A percentile compares a stretch with the other conserved stretches of the same genome.
These are phyloP conservation scores for Coregonus sp. DNA, from an alignment of 2,797 vertebrate genomes.

Conservation along the genomic window DNA sequence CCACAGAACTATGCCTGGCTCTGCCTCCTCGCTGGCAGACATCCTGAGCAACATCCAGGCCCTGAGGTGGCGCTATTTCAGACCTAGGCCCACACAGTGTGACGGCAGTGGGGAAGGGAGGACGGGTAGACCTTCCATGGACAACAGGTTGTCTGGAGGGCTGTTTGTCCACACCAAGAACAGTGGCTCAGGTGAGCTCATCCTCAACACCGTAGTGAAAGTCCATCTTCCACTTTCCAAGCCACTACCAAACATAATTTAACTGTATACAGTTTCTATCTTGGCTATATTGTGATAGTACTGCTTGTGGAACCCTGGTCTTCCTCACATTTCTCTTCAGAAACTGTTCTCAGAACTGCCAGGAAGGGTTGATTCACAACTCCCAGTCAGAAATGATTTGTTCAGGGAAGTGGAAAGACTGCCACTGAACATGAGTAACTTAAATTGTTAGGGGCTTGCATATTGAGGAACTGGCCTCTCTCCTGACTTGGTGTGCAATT, in stretches of 20 bases:
- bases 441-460: not conserved
- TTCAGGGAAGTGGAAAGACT: not conserved
- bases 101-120: conserved; percentile 77
- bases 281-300: not conserved
- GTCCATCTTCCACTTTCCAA: not conserved
- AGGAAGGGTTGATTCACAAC: no score
- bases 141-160: conserved; percentile 75
- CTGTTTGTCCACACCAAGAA: conserved; percentile 79
- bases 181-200: conserved; percentile 80
- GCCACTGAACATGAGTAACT: not conserved
- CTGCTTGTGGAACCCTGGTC: not conserved
- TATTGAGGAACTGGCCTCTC: not conserved
- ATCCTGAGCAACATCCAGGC: conserved; percentile 90
- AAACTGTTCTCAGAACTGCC: not conserved
- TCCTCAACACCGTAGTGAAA: not conserved
- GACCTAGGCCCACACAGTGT: conserved; percentile 80
- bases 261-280: not conserved
- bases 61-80: conserved; percentile 89
- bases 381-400: not conserved
- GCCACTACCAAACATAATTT: not conserved
- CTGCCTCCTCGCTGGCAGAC: conserved; percentile 82
- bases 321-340: not conserved
- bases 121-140: conserved; percentile 78
- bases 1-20: conserved; percentile 70
- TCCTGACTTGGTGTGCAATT: not conserved